Evolutionary conservation across 2,113 vertebrate genomes (phyloP).

Genomic region (Aphyosemion australe): DNA sequence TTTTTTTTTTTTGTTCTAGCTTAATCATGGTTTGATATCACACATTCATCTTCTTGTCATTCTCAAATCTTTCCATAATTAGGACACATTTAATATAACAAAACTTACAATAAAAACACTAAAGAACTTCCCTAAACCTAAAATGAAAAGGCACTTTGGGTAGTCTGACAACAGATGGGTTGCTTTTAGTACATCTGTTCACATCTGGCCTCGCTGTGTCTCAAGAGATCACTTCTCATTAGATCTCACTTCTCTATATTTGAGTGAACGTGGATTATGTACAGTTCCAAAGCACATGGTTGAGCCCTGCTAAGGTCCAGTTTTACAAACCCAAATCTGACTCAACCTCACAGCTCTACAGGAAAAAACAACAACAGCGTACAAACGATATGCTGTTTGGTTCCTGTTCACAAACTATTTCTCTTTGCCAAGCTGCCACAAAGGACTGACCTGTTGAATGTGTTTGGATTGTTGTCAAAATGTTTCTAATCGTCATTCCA

Average conservation of each 20-base stretch:
- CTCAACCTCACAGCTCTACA: background rate
- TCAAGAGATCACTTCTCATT: background rate
- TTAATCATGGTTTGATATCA: too few relatives aligned
- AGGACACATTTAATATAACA: background rate
- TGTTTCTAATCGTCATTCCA: too few relatives aligned
- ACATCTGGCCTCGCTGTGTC: background rate
- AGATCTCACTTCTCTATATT: slow-evolving; percentile 1
- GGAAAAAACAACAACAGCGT: background rate
- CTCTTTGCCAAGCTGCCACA: too few relatives aligned
- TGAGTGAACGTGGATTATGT: slow-evolving; percentile 7
- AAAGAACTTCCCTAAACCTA: background rate
- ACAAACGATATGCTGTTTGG: too few relatives aligned
- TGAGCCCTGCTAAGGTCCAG: background rate
- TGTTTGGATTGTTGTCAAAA: too few relatives aligned
- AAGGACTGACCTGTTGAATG: background rate
- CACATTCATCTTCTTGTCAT: background rate
- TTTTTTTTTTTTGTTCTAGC: background rate
- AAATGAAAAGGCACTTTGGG: background rate
- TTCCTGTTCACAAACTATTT: too few relatives aligned
- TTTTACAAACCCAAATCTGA: background rate
- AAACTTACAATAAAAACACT: background rate
- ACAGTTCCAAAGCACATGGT: background rate
- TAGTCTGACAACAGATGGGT: background rate
- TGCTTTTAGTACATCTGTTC: background rate
- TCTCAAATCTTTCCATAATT: too few relatives aligned